Evolutionary conservation across 2,113 vertebrate species (phyloP).

Genomic region (Symphodus melops): DNA sequence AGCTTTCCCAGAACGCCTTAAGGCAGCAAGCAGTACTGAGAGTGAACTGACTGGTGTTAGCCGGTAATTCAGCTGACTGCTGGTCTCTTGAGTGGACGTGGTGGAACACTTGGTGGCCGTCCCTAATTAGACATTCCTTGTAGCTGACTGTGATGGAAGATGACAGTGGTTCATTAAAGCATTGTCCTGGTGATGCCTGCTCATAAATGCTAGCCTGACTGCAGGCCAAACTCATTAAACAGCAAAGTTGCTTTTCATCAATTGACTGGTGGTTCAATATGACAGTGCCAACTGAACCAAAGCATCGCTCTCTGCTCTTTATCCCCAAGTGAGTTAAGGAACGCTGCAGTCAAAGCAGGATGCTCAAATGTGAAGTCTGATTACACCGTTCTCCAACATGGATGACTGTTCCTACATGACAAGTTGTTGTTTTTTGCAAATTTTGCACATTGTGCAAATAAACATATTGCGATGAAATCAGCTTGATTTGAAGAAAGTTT

Average conservation of each 20-base stretch:
- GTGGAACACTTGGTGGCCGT: conserved; percentile 49
- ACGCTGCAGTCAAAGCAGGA: background rate
- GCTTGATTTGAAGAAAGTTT: no score
- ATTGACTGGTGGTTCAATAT: conserved; percentile 48
- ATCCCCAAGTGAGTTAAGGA: conserved; percentile 22
- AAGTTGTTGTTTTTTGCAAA: background rate
- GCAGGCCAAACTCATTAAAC: conserved; percentile 68
- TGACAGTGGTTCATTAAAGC: conserved; percentile 71
- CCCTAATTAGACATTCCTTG: conserved; percentile 61
- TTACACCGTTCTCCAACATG: conserved; percentile 20
- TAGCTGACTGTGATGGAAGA: conserved; percentile 55
- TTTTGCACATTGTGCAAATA: no score
- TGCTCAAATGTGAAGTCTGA: conserved; percentile 9
- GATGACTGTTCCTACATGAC: background rate
- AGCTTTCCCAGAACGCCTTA: conserved; percentile 35
- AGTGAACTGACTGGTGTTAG: conserved; percentile 41
- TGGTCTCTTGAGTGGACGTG: conserved; percentile 26
- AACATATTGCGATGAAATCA: no score
- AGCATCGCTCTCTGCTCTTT: conserved; percentile 12
- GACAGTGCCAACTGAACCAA: conserved; percentile 60
- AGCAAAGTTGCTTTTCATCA: conserved; percentile 62
- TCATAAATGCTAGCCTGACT: conserved; percentile 52
- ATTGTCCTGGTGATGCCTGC: conserved; percentile 40
- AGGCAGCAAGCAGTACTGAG: conserved; percentile 10
- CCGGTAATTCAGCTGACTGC: conserved; percentile 24